Evolutionary conservation across 2,797 vertebrate genomes (phyloP).

Genomic region (Coranthus polyacanthus): DNA sequence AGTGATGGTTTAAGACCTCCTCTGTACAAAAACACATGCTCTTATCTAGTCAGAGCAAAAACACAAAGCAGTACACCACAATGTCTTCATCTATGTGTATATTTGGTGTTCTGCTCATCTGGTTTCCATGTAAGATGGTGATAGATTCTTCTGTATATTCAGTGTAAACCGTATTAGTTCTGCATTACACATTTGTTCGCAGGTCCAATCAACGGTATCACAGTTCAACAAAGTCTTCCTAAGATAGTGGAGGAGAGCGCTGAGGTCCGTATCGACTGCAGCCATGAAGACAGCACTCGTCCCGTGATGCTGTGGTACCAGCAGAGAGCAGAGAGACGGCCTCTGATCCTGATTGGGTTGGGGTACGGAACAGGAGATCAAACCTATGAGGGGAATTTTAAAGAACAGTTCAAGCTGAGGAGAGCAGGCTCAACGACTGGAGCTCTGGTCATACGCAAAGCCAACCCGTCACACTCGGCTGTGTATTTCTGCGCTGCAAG

Average conservation of each 20-base stretch:
- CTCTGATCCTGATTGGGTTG: slow-evolving; percentile 40
- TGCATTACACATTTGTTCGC: too few species aligned
- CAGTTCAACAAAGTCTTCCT: slow-evolving; percentile 18
- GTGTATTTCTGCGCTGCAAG: slow-evolving; percentile 63
- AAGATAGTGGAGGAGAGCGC: slow-evolving; percentile 6
- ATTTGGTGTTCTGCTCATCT: too few species aligned
- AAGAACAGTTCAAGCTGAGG: background rate
- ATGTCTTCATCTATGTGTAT: too few species aligned
- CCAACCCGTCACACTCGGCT: slow-evolving; percentile 31
- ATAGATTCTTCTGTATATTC: too few species aligned
- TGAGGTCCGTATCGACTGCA: slow-evolving; percentile 37
- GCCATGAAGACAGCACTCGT: slow-evolving; percentile 16
- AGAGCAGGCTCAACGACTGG: background rate
- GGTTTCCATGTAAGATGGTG: too few species aligned
- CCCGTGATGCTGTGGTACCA: slow-evolving; percentile 63
- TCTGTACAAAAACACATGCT: too few species aligned
- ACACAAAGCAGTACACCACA: too few species aligned
- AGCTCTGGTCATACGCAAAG: slow-evolving; percentile 33
- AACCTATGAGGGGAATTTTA: background rate
- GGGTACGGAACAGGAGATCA: background rate
- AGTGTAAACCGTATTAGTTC: too few species aligned
- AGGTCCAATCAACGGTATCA: slow-evolving; percentile 4
- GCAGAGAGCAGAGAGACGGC: background rate
- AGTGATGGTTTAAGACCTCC: too few species aligned
- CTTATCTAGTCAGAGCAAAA: too few species aligned